Percentiles rank a stretch among this genome's conserved stretches.
Conservation (phyloP, 2,797 vertebrate genomes). For the Paguma larvata region DNA sequence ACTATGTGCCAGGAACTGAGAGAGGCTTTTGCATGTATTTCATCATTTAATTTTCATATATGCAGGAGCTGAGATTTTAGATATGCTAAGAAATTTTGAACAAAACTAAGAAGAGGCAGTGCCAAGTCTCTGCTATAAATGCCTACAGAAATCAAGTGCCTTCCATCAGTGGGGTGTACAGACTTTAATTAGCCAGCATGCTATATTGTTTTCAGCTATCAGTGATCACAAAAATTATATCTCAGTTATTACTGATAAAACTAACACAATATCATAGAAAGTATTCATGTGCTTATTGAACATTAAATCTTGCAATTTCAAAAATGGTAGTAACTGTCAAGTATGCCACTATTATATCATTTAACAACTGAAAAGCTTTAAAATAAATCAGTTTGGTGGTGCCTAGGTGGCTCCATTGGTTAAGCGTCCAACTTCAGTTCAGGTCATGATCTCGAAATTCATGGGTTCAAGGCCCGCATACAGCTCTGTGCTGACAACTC, state of each 20-base stretch:
- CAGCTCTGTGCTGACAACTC: too few relatives aligned
- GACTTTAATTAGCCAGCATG: not conserved
- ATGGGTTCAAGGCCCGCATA: too few relatives aligned
- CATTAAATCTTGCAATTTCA: not conserved
- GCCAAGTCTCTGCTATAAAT: not conserved
- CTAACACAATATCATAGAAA: not conserved
- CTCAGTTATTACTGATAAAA: not conserved
- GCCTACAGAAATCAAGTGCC: not conserved
- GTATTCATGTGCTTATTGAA: not conserved
- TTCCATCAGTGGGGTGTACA: not conserved
- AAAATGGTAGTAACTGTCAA: not conserved
- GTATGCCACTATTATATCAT: not conserved
- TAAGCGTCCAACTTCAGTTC: too few relatives aligned
- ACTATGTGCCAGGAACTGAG: not conserved
- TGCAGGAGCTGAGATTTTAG: not conserved
- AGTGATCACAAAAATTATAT: not conserved
- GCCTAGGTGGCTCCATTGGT: too few relatives aligned
- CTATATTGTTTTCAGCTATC: not conserved
- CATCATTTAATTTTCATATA: conserved; percentile 18
- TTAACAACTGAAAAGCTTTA: not conserved
- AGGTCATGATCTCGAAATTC: too few relatives aligned
- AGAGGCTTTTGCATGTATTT: not conserved
- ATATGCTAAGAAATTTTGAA: not conserved
- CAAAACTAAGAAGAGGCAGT: not conserved
- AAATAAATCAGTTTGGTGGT: not conserved